Percentiles rank a stretch among this genome's conserved stretches.
These are phyloP conservation scores for Macropodus opercularis DNA, from an alignment of 2,797 vertebrate species.

Conservation along the genomic window DNA sequence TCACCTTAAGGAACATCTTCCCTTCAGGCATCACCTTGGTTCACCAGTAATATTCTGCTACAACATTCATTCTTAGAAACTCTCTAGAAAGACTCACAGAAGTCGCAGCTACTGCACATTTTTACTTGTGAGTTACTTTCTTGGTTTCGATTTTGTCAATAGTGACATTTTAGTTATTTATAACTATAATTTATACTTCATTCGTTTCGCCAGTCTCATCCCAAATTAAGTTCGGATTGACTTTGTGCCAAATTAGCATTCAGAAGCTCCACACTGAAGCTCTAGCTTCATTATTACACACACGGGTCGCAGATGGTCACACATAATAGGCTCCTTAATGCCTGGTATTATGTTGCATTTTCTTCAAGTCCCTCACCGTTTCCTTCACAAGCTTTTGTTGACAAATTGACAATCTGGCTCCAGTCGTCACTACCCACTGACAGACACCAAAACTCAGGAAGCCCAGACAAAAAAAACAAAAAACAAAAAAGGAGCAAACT, in stretches of 20 bases:
- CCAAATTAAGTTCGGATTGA: constrained; percentile 23
- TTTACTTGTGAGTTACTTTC: neutral
- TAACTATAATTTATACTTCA: no score
- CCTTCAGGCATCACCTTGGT: constrained; percentile 25
- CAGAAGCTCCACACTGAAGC: constrained; percentile 27
- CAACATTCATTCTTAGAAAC: neutral
- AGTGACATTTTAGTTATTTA: constrained; percentile 3
- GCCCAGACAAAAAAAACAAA: no score
- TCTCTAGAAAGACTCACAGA: neutral
- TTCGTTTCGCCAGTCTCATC: constrained; percentile 5
- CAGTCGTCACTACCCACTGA: constrained; percentile 21
- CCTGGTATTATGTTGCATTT: constrained; percentile 43
- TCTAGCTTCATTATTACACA: constrained; percentile 28
- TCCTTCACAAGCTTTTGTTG: constrained; percentile 26
- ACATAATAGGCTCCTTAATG: constrained; percentile 42
- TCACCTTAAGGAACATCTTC: constrained; percentile 13
- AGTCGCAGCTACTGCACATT: neutral
- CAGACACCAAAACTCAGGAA: constrained; percentile 15
- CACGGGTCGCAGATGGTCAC: constrained; percentile 58
- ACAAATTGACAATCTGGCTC: constrained; percentile 30
- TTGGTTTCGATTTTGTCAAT: constrained; percentile 3
- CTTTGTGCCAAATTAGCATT: constrained; percentile 23
- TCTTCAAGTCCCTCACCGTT: constrained; percentile 16
- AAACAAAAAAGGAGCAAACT: constrained; percentile 10
- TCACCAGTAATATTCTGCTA: constrained; percentile 21